phyloP scores from a whole-genome alignment of 1,140 invertebrate species.

The Drosophila sp. region DNA sequence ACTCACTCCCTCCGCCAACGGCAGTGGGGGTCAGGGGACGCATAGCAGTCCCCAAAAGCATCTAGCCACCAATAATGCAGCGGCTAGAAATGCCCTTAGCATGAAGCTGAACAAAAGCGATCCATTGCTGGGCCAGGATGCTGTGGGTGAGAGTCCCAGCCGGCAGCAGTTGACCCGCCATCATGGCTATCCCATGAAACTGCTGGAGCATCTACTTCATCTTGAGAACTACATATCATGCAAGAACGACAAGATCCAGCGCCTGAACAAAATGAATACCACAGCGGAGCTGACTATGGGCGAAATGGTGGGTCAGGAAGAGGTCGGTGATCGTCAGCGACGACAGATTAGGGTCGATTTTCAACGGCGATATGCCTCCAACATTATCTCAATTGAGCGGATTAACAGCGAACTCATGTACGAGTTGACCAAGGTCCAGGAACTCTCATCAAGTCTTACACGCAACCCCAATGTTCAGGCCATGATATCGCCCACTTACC shows the following conservation, averaged over 20 bases:
- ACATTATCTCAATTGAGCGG: constrained; percentile 95
- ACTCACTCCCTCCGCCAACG: constrained; percentile 13
- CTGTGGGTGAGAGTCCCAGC: constrained; percentile 66
- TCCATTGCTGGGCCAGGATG: constrained; percentile 84
- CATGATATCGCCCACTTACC: constrained; percentile 93
- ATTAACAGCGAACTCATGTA: constrained; percentile 95
- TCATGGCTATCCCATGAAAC: constrained; percentile 91
- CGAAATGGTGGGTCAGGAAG: constrained; percentile 84
- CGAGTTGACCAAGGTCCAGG: constrained; percentile 93
- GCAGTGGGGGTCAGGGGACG: constrained; percentile 29
- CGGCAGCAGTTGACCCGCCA: constrained; percentile 52
- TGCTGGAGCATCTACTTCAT: constrained; percentile 93
- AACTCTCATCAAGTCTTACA: constrained; percentile 92
- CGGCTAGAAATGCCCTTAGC: constrained; percentile 63
- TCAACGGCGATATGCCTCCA: constrained; percentile 93
- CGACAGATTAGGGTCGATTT: constrained; percentile 89
- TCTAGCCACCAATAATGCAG: constrained; percentile 60
- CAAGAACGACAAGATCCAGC: constrained; percentile 92
- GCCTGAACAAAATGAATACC: constrained; percentile 94
- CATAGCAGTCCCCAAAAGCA: constrained; percentile 42
- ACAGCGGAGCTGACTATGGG: constrained; percentile 91
- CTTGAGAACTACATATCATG: constrained; percentile 93
- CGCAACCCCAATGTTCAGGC: constrained; percentile 94
- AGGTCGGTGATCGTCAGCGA: constrained; percentile 43
- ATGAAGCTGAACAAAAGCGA: constrained; percentile 83